Evolutionary conservation across 92 coral and sea anemone genomes (phyloP), one percentile per base, ranked within the genome.

Genomic region (Heliopora coerulea): DNA sequence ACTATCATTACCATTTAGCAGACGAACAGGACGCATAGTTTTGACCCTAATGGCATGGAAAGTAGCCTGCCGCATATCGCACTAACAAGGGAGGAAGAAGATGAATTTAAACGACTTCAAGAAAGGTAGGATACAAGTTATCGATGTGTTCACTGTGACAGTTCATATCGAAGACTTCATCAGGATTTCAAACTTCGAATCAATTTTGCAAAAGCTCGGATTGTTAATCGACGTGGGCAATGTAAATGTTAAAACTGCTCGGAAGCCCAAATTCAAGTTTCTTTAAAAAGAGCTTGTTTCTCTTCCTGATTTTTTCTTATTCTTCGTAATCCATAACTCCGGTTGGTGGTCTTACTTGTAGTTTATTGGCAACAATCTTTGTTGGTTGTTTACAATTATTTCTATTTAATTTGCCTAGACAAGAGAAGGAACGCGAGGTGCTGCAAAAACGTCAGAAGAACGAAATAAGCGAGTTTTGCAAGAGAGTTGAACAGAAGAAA

Each of bases 341-440:
- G 2, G 52, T 46, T 15, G n/a, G 15, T 46, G n/a, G n/a, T n/a
- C n/a, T 46, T 15, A 8, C 15, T 8, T 58, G n/a, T 24, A 14
- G 1, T 58, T 12, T 0, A 49, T 50, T 42, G 7, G 11, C 21
- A n/a, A 9, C 41, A 25, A 12, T n/a, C 13, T 5, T 5, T 49
- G 3, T 49, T 56, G n/a, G 44, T 37, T 2, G 15, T 46, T 46
- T 46, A 46, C n/a, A 15, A 2, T 8, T 7, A 46, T 46, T 46
- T 46, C 10, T 15, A 20, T n/a, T 19, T 68, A 32, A n/a, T 72
- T 29, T 52, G 62, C 58, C 11, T 48, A 95, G 99, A 59, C 96
- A 95, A 31, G 89, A 82, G n/a, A 84, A 81, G 80, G 99, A 95
- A 57, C 77, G 79, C 48, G 96, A 85, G 28, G 99, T 90, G 26